phyloP scores from a whole-genome alignment of 2,113 vertebrate species.

The Labeo catla region DNA sequence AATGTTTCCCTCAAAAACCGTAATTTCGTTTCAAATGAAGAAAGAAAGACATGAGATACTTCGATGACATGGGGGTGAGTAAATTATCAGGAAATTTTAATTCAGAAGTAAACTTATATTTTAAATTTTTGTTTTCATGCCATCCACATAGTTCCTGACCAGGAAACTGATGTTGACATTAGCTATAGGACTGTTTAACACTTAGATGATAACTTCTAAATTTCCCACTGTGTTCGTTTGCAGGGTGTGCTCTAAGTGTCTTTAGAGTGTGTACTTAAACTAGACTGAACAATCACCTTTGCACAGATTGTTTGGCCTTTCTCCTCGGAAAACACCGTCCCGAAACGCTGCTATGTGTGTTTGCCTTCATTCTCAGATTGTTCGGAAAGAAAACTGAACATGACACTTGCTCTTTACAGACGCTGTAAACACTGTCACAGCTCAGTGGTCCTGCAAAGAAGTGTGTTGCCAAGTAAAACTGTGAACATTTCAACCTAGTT shows the following conservation, averaged over 20 bases:
- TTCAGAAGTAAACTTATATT: too few species aligned
- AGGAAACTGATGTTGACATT: neutral
- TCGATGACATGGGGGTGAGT: too few species aligned
- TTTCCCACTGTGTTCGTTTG: neutral
- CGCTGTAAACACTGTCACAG: conserved; percentile 25
- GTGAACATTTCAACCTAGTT: conserved; percentile 14
- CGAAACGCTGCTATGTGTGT: neutral
- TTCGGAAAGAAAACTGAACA: conserved; percentile 8
- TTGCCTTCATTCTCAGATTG: conserved; percentile 14
- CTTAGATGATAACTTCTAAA: conserved; percentile 7
- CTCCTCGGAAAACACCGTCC: neutral
- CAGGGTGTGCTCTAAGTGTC: neutral
- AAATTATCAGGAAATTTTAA: too few species aligned
- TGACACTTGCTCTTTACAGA: neutral
- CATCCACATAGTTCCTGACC: neutral
- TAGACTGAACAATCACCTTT: neutral
- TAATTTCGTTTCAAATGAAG: too few species aligned
- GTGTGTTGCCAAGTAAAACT: conserved; percentile 20
- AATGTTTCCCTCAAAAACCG: too few species aligned
- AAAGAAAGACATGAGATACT: too few species aligned
- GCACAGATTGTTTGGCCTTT: neutral
- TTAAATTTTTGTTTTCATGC: neutral
- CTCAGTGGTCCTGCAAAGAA: conserved; percentile 14
- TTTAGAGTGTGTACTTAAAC: neutral
- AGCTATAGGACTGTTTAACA: neutral